Base-by-base conservation (phyloP, 2,797 vertebrate genomes). In the Melanotaenia maccullochi region DNA sequence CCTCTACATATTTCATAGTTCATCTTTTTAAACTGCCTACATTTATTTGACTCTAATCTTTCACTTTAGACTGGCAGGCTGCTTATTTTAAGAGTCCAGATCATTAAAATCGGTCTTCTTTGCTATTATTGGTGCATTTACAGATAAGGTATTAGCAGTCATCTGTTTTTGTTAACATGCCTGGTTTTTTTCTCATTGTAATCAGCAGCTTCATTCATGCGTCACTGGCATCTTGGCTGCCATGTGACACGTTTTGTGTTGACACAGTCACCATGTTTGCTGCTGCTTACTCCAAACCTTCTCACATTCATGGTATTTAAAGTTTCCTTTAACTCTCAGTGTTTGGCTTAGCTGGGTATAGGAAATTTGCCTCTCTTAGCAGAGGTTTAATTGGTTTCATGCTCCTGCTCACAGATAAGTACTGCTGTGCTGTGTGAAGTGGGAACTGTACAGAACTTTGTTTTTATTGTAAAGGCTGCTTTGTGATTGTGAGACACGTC, bases 401-500 rank as follows among this genome's bases (percentile, higher is more conserved):
- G 6, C 18, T 47, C 18, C 42, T 47, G 5, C 6, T 47, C 49
- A 51, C 20, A n/a, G 6, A 25, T 16, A 28, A 30, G 11, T 28
- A 7, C 25, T 28, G 52, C 24, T 30, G 25, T 8, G 52, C 13
- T 14, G 3, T 4, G 20, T 18, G 6, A 16, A 20, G 16, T 9
- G 20, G 9, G 8, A 16, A 3, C 18, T 9, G 22, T 28, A 11
- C 35, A 13, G 28, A 55, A 38, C 22, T 11, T 35, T 40, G 36
- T 60, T 59, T 51, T 54, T 72, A 68, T 70, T 68, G 87, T 79
- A 85, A 87, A 79, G 65, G 59, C 68, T 71, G 78, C 67, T 83
- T 68, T 86, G 76, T 85, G 76, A 58, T 82, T 75, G 85, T 91
- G 78, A 79, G 82, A 68, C 67, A 16, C 54, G 81, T 85, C 87